Evolutionary conservation across 2,888 invertebrate genomes (phyloP), one percentile per base, ranked within the genome.

Genomic region (Nasonia oneida): DNA sequence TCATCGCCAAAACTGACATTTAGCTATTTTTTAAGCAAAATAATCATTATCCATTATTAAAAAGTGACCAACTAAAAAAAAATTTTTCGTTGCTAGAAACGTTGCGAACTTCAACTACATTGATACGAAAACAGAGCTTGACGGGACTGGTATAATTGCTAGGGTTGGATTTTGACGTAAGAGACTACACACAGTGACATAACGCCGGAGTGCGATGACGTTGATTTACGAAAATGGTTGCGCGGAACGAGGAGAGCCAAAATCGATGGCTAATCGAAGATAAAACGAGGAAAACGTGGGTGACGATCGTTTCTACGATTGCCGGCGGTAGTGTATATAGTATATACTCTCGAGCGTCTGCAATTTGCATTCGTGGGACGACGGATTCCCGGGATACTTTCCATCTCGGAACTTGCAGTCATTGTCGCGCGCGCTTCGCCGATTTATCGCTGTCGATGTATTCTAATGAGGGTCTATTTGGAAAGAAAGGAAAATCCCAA

Each of bases 361-460:
- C 33, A 29, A 81, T 82, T 82, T 82, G n/a, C 76, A 83, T 76
- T 83, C 39, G 53, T 53, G 47, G 47, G 82, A 70, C 78, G 77
- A 33, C 29, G 15, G 37, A 70, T 76, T 81, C 47, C 29, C 33
- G 37, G 14, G 76, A 57, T 15, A n/a, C 37, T 79, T 42, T 71
- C 42, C n/a, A 39, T 10, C 10, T 71, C 39, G 8, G 15, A 39
- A 10, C 71, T 15, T n/a, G n/a, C 39, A 39, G 71, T 37, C 39
- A 39, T 71, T 39, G 71, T 39, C 39, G 37, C 39, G 37, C 39
- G 37, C 18, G 64, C 78, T 47, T 64, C 67, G 67, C 18, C 29
- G 39, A 76, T 76, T 61, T 78, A 82, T 82, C 18, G 29, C 64
- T 53, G 53, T 29, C 15, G 33, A 64, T 75, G n/a, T 42, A 57